Percentiles rank a stretch among this genome's conserved stretches.
phyloP scores from a whole-genome alignment of 2,797 vertebrate species.

The Smutsia gigantea region DNA sequence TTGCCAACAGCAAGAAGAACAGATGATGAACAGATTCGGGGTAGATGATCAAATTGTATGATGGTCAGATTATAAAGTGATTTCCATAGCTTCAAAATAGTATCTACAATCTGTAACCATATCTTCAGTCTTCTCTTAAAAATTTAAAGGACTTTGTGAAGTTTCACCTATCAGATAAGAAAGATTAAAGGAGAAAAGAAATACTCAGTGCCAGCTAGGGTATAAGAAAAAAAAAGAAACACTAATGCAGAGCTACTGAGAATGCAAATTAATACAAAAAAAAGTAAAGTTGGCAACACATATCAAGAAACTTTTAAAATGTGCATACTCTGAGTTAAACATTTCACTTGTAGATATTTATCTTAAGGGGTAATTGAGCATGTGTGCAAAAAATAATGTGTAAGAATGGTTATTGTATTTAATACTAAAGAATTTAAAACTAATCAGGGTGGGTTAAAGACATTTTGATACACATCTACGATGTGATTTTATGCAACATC shows the following conservation, averaged over 20 bases:
- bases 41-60: background rate
- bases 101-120: background rate
- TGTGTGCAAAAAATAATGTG: background rate
- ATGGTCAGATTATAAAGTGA: background rate
- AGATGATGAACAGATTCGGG: background rate
- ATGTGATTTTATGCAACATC: background rate
- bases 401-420: background rate
- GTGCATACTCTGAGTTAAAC: background rate
- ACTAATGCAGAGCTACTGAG: background rate
- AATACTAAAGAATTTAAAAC: background rate
- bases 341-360: slow-evolving; percentile 7
- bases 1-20: background rate
- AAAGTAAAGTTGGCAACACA: background rate
- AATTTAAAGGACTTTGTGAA: slow-evolving; percentile 1
- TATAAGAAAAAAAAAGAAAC: background rate
- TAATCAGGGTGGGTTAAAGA: background rate
- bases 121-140: background rate
- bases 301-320: background rate
- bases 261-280: slow-evolving; percentile 30
- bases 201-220: background rate
- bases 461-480: background rate
- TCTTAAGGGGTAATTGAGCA: background rate
- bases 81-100: background rate
- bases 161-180: background rate
- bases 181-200: background rate